Evolutionary conservation across 2,888 invertebrate genomes (phyloP), one percentile per base, ranked within the genome.

Genomic region (Dexiosoma caninum): DNA sequence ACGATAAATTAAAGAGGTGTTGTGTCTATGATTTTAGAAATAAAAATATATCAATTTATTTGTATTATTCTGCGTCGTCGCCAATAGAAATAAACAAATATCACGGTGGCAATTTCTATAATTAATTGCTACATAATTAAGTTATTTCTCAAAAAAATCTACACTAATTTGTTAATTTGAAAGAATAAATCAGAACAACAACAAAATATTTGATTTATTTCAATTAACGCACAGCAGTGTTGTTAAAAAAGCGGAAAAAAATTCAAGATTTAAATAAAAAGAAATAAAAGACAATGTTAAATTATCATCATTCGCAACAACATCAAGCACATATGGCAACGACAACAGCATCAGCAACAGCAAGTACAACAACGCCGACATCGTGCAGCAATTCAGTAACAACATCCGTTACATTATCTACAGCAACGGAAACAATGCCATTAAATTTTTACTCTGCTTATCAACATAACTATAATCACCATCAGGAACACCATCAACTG

Each of bases 71-170:
- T 67, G 51, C 77, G 81, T 80, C 81, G 69, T 69, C 83, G 79
- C 62, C 82, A 84, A 85, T 83, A 81, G 82, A 81, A 77, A 69
- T 57, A 53, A 42, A 81, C 82, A 82, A 80, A 71, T 82, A 55
- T 82, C 69, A 51, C 32, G 21, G 53, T 78, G 77, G 70, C 83
- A 84, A 84, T 83, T 83, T 84, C 51, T 57, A 82, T 85, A 84
- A 84, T 84, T 85, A 84, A 85, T 84, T 84, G 83, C 82, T 81
- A 78, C 76, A 78, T 83, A 83, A 84, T 84, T 83, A 81, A 83
- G 77, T 83, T 82, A 83, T 78, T 81, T 81, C 27, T 14, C 32
- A 46, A 55, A 74, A 66, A 53, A 62, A 69, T 71, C 32, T 49
- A 51, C 59, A 64, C 81, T 74, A 77, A 81, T 77, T 77, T 69